phyloP scores from a whole-genome alignment of 2,888 invertebrate species.

The Griposia aprilina region DNA sequence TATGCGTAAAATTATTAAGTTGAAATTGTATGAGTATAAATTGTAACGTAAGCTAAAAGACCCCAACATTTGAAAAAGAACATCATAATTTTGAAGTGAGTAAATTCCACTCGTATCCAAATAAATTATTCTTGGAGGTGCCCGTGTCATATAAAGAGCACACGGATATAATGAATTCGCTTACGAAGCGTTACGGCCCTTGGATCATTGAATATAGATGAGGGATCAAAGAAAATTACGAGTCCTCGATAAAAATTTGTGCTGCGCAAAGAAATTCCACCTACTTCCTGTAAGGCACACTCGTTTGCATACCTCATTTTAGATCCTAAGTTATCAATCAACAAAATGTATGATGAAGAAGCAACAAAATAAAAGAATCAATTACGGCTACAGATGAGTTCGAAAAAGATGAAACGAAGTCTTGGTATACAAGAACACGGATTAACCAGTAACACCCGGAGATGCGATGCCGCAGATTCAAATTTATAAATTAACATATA shows the following conservation, averaged over 20 bases:
- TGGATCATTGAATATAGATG: conserved; percentile 90
- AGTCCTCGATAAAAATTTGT: conserved; percentile 85
- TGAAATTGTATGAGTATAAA: neutral
- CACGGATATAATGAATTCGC: conserved; percentile 87
- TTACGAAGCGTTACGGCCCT: conserved; percentile 86
- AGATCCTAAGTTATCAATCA: conserved; percentile 43
- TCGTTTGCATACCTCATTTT: conserved; percentile 81
- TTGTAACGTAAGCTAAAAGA: neutral
- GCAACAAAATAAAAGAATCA: conserved; percentile 66
- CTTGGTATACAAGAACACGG: conserved; percentile 77
- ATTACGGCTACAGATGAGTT: conserved; percentile 64
- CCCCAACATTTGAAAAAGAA: conserved; percentile 16
- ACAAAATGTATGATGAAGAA: conserved; percentile 29
- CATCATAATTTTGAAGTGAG: conserved; percentile 42
- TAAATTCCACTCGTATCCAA: conserved; percentile 57
- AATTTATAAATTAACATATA: conserved; percentile 90
- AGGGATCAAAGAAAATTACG: conserved; percentile 89
- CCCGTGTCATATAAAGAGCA: conserved; percentile 77
- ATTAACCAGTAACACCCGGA: conserved; percentile 83
- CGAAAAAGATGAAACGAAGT: conserved; percentile 76
- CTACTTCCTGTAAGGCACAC: conserved; percentile 75
- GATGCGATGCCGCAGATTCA: conserved; percentile 83
- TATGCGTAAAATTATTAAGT: neutral
- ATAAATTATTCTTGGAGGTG: conserved; percentile 65
- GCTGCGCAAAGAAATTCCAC: conserved; percentile 84